Conservation (phyloP, 2,888 invertebrate species). For the Eustalomyia histrio region DNA sequence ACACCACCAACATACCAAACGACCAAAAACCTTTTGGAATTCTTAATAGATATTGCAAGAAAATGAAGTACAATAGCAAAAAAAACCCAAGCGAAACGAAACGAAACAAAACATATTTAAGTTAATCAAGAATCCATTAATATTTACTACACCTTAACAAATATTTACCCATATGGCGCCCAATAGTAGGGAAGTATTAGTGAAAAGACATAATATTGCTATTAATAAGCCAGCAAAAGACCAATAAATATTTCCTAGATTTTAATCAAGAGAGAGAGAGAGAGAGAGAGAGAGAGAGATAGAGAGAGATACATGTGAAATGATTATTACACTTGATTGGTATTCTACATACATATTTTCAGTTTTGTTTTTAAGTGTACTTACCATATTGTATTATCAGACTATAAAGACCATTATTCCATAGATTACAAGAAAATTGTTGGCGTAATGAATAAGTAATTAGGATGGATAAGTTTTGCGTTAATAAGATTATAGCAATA, state of each 20-base stretch:
- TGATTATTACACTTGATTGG: background rate
- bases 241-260: constrained; percentile 40
- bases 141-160: background rate
- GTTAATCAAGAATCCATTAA: constrained; percentile 42
- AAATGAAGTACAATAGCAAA: no score
- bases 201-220: constrained; percentile 31
- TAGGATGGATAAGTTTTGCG: constrained; percentile 17
- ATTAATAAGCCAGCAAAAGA: constrained; percentile 35
- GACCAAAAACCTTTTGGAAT: constrained; percentile 16
- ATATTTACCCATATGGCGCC: constrained; percentile 29
- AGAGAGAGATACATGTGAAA: background rate
- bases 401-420: constrained; percentile 25
- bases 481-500: constrained; percentile 4
- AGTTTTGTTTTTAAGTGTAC: background rate
- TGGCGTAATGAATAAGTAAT: background rate
- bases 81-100: background rate
- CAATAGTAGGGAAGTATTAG: constrained; percentile 22
- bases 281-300: no score
- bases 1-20: constrained; percentile 47
- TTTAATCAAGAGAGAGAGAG: background rate
- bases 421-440: constrained; percentile 19
- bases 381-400: constrained; percentile 48
- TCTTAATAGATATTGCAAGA: background rate
- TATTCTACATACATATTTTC: no score
- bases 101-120: background rate